Evolutionary conservation across 2,113 vertebrate genomes (phyloP), one percentile per base, ranked within the genome.

Genomic region (Malurus alboscapulatus): DNA sequence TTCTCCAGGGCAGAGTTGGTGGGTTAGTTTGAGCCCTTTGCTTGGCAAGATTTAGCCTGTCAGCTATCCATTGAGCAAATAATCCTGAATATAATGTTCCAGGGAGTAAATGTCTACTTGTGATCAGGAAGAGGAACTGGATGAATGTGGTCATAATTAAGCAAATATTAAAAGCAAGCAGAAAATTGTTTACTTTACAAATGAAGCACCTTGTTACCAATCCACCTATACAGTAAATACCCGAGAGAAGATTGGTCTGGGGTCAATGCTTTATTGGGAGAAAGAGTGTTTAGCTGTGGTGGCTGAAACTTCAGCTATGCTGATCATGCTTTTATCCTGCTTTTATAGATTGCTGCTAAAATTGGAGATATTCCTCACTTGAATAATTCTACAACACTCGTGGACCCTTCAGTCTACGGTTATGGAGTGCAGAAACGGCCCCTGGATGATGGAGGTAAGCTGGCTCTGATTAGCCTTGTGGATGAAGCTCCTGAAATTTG

Each of bases 341-440:
- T 93, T 96, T 77, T 93, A 34, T 97, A 99, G 99, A 99, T 99
- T 98, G 99, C 99, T 98, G 99, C 98, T 98, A 99, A 99, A 97
- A 99, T 99, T 97, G 98, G 98, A 89, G 99, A 99, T 96, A 98
- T 99, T 97, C 97, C 99, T 97, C 99, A 99, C 97, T 98, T 99
- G 98, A 99, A 99, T 97, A 99, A 98, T 95, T 98, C 98, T 51
- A 97, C 99, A 86, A 98, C 99, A 2, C 98, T 99, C 53, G 97
- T 99, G 93, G 99, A 99, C 96, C 98, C 98, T 4, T 98, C 98
- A 9, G 97, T 99, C 36, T 99, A 99, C 0, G 98, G 98, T 86
- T 99, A 99, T 38, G 99, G 98, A 96, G 98, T 98, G 27, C 99
- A 98, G 66, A 99, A 99, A 78, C 98, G 98, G 89, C 98, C 99